These are phyloP conservation scores for Aleiodes testaceus DNA, from an alignment of 2,888 invertebrate species.

Conservation along the genomic window DNA sequence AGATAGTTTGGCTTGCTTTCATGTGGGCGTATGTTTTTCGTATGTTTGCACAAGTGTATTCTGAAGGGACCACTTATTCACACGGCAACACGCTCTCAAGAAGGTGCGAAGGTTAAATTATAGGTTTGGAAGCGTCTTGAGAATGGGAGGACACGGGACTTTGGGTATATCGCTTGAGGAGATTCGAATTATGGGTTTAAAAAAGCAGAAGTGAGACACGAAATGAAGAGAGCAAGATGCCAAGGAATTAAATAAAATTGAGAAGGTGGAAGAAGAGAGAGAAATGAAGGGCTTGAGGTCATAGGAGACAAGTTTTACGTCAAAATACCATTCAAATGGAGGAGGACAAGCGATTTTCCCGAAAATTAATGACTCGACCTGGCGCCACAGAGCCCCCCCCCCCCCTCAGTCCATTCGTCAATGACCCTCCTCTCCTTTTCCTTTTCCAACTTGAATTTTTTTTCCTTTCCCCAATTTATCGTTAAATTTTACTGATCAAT, in stretches of 20 bases:
- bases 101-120: constrained; percentile 47
- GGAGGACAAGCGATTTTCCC: constrained; percentile 65
- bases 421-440: background rate
- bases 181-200: constrained; percentile 45
- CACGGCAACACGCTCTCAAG: constrained; percentile 44
- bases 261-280: constrained; percentile 39
- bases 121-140: constrained; percentile 39
- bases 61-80: constrained; percentile 44
- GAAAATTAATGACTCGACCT: constrained; percentile 44
- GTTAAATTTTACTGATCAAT: constrained; percentile 8
- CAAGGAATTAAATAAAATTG: constrained; percentile 11
- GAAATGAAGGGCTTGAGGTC: constrained; percentile 46
- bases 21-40: constrained; percentile 33
- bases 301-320: constrained; percentile 55
- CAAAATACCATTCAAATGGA: constrained; percentile 67
- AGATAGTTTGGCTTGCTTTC: constrained; percentile 22
- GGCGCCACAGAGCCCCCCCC: constrained; percentile 49
- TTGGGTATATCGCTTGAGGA: constrained; percentile 35
- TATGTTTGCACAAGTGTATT: constrained; percentile 46
- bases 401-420: constrained; percentile 37
- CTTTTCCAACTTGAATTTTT: constrained; percentile 1
- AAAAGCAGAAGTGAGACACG: constrained; percentile 9
- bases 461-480: constrained; percentile 27
- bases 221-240: constrained; percentile 1
- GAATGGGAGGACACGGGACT: constrained; percentile 46